Percentiles rank a stretch among this genome's conserved stretches.
These are phyloP conservation scores for Plectropomus leopardus DNA, from an alignment of 2,113 vertebrate genomes.

Conservation along the genomic window DNA sequence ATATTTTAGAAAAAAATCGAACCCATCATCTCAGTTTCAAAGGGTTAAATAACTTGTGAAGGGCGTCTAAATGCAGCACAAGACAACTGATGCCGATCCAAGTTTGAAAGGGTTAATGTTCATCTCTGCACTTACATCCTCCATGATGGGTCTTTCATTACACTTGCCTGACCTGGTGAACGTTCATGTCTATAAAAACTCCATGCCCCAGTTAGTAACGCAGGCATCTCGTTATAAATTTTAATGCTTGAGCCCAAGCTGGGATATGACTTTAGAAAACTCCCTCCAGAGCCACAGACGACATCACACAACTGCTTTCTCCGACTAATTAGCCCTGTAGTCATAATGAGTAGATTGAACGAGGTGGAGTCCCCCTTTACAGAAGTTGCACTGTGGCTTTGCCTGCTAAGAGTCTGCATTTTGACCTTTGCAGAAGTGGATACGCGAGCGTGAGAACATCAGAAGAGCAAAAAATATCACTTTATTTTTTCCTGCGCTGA, in stretches of 20 bases:
- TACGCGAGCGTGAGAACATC: conserved; percentile 47
- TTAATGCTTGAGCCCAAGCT: too few species aligned
- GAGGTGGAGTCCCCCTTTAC: background rate
- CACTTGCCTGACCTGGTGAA: background rate
- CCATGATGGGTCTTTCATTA: background rate
- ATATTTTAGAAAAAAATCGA: too few species aligned
- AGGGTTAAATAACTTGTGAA: too few species aligned
- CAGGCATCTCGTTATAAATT: too few species aligned
- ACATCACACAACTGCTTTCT: background rate
- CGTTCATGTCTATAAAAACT: background rate
- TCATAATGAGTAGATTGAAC: background rate
- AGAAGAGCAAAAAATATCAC: conserved; percentile 36
- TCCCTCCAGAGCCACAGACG: background rate
- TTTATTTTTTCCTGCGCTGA: conserved; percentile 45
- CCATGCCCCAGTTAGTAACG: background rate
- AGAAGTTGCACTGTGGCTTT: background rate
- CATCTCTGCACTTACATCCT: background rate
- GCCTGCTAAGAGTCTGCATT: background rate
- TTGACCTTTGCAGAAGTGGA: conserved; percentile 19
- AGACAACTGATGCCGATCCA: too few species aligned
- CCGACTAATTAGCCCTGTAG: background rate
- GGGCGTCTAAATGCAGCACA: too few species aligned
- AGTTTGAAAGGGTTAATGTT: too few species aligned
- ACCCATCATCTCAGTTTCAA: too few species aligned
- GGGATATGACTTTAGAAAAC: too few species aligned